Percentiles rank a stretch among this genome's conserved stretches.
These are phyloP conservation scores for Drosophila erecta DNA, from an alignment of 1,140 invertebrate species.

Conservation along the genomic window DNA sequence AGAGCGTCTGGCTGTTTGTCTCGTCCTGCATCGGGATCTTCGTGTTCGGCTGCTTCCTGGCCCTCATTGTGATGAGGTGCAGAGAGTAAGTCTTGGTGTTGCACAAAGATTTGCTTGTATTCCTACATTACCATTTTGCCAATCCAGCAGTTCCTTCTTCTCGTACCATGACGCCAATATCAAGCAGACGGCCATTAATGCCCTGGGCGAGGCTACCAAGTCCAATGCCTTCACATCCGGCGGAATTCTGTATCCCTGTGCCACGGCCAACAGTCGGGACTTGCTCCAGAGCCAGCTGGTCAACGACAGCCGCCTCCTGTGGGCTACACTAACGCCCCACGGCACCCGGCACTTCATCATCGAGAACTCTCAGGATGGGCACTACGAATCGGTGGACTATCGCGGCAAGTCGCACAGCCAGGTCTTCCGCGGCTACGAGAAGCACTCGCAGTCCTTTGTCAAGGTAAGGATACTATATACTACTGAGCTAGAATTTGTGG, in stretches of 20 bases:
- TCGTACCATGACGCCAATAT: slow-evolving; percentile 83
- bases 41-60: slow-evolving; percentile 90
- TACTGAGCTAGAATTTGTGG: no score
- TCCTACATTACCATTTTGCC: neutral
- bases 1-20: slow-evolving; percentile 92
- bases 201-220: slow-evolving; percentile 77
- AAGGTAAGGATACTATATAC: slow-evolving; percentile 29
- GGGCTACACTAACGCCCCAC: slow-evolving; percentile 92
- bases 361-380: slow-evolving; percentile 87
- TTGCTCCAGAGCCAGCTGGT: slow-evolving; percentile 84
- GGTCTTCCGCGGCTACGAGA: slow-evolving; percentile 71
- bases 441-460: slow-evolving; percentile 69
- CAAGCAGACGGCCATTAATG: slow-evolving; percentile 77
- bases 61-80: slow-evolving; percentile 91
- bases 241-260: slow-evolving; percentile 79
- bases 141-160: slow-evolving; percentile 63
- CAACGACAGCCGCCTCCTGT: slow-evolving; percentile 87
- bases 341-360: slow-evolving; percentile 90
- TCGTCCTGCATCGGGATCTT: slow-evolving; percentile 91
- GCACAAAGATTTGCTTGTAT: neutral
- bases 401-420: slow-evolving; percentile 73
- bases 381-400: slow-evolving; percentile 90
- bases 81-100: slow-evolving; percentile 90
- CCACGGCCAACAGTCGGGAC: slow-evolving; percentile 73
- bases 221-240: slow-evolving; percentile 81